These are phyloP conservation scores for Macroteleia sp. DNA, from an alignment of 2,888 invertebrate species.

Conservation along the genomic window DNA sequence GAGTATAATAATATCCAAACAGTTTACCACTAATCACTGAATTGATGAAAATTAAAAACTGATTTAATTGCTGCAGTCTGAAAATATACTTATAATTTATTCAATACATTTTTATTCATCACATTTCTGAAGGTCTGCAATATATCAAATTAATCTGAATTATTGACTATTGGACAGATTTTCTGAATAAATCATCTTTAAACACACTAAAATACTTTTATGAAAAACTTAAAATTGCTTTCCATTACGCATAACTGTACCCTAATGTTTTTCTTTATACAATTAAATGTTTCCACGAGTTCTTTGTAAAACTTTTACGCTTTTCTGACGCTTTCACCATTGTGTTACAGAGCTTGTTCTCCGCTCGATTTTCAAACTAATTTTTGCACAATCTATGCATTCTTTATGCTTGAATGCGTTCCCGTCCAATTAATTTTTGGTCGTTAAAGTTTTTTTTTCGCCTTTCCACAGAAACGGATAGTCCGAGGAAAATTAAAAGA, in stretches of 20 bases:
- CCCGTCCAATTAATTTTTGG: slow-evolving; percentile 65
- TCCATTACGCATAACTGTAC: background rate
- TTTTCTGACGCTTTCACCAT: slow-evolving; percentile 12
- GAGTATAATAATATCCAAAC: no score
- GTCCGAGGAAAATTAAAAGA: slow-evolving; percentile 33
- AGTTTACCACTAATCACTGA: no score
- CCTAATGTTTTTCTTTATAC: background rate
- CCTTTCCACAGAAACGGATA: slow-evolving; percentile 15
- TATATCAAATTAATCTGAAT: no score
- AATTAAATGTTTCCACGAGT: slow-evolving; percentile 20
- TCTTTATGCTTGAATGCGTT: slow-evolving; percentile 56
- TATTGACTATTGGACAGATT: no score
- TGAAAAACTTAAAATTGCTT: background rate
- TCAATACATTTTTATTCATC: no score
- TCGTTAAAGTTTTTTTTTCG: slow-evolving; percentile 25
- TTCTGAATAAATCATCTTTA: no score
- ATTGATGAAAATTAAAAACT: no score
- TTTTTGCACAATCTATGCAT: slow-evolving; percentile 36
- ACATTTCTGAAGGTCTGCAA: no score
- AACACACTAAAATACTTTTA: background rate
- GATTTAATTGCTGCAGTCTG: no score
- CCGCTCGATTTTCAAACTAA: slow-evolving; percentile 24
- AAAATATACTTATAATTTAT: no score
- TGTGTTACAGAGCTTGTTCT: slow-evolving; percentile 11
- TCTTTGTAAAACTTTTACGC: slow-evolving; percentile 5